Conservation (phyloP, 2,888 invertebrate genomes). For the Biston betularia region DNA sequence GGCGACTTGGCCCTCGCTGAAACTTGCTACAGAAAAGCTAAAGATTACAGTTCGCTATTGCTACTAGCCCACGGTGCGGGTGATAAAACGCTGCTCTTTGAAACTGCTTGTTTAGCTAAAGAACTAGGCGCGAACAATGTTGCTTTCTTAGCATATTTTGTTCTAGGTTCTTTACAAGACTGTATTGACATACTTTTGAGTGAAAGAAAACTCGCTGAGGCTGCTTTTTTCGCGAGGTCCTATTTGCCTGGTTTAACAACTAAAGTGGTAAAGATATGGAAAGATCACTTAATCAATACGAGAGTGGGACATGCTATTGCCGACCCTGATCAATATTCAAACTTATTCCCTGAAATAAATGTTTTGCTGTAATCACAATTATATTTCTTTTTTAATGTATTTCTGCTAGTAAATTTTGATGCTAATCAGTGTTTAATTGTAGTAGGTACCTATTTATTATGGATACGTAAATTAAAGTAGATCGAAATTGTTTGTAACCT, state of each 20-base stretch:
- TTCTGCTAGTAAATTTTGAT: conserved; percentile 59
- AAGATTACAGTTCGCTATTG: conserved; percentile 16
- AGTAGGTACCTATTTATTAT: too few species aligned
- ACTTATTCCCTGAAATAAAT: conserved; percentile 46
- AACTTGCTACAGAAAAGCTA: conserved; percentile 5
- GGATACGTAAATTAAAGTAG: too few species aligned
- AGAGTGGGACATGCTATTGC: conserved; percentile 31
- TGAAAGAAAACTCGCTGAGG: conserved; percentile 1
- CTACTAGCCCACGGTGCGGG: conserved; percentile 5
- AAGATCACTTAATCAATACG: conserved; percentile 29
- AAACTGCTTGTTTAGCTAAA: conserved; percentile 5
- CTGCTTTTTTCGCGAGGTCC: conserved; percentile 41
- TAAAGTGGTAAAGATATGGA: conserved; percentile 37
- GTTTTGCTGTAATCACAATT: neutral
- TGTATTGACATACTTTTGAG: conserved; percentile 11
- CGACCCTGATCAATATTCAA: conserved; percentile 29
- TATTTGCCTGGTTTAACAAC: conserved; percentile 35
- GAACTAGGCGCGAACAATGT: conserved; percentile 7
- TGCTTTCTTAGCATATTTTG: conserved; percentile 23
- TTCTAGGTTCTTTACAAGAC: neutral
- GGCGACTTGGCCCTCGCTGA: conserved; percentile 7
- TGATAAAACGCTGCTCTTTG: neutral
- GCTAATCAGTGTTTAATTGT: too few species aligned
- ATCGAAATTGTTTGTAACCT: too few species aligned
- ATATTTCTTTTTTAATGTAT: conserved; percentile 44